phyloP scores from a whole-genome alignment of 2,113 vertebrate species.

The Actenoides hombroni region DNA sequence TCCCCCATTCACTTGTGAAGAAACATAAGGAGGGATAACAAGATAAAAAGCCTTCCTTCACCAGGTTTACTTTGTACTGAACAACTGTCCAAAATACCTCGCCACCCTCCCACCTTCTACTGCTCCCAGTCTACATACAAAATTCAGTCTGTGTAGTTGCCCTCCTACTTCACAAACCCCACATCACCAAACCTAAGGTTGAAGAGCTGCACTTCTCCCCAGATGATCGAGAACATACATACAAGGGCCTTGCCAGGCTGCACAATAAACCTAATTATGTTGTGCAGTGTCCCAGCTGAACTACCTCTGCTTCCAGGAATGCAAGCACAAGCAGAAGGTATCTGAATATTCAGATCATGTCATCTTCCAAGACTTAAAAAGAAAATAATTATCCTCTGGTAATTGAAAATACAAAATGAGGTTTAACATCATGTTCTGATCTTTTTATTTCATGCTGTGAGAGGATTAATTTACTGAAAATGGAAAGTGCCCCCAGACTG shows the following conservation, averaged over 20 bases:
- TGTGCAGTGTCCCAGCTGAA: background rate
- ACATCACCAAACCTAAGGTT: background rate
- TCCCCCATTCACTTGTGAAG: background rate
- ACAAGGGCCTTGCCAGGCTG: background rate
- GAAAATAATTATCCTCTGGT: conserved; percentile 58
- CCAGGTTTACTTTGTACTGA: background rate
- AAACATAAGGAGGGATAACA: background rate
- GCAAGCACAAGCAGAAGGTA: background rate
- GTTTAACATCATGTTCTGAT: conserved; percentile 49
- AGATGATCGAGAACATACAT: background rate
- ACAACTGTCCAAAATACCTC: background rate
- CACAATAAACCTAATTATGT: background rate
- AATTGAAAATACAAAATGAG: conserved; percentile 63
- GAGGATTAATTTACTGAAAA: conserved; percentile 53
- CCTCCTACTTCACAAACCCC: background rate
- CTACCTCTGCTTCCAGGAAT: background rate
- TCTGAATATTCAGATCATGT: conserved; percentile 34
- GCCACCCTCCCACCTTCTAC: background rate
- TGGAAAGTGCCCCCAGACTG: conserved; percentile 31
- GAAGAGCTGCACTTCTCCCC: background rate
- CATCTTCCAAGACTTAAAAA: conserved; percentile 47
- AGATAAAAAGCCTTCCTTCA: background rate
- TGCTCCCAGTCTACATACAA: background rate
- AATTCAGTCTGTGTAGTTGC: background rate
- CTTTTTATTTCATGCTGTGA: conserved; percentile 53